phyloP scores from a whole-genome alignment of 2,113 vertebrate genomes.

The Daphoenositta chrysoptera region DNA sequence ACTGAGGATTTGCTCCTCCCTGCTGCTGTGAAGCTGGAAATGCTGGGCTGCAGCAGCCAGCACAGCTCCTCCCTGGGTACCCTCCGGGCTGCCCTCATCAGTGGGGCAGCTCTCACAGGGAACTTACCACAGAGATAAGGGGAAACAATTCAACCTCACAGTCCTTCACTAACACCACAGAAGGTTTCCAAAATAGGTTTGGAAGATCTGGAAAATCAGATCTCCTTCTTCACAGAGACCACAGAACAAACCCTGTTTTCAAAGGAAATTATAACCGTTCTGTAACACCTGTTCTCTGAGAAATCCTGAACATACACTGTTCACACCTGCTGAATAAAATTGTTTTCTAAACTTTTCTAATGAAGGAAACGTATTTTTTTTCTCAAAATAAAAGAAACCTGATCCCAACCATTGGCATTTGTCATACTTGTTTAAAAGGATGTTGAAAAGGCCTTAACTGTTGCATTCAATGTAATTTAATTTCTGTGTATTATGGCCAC shows the following conservation, averaged over 20 bases:
- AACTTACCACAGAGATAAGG: neutral
- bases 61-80: neutral
- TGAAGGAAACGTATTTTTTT: neutral
- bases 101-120: neutral
- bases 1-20: neutral
- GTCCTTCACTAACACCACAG: neutral
- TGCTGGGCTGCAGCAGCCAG: neutral
- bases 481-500: neutral
- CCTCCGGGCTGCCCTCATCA: neutral
- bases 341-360: neutral
- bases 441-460: neutral
- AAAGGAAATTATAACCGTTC: neutral
- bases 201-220: neutral
- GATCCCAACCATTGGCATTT: neutral
- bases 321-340: neutral
- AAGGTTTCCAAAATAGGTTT: neutral
- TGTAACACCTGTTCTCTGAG: neutral
- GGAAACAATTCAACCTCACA: neutral
- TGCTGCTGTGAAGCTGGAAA: neutral
- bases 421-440: neutral
- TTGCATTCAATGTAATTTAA: neutral
- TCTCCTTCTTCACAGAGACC: neutral
- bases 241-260: neutral
- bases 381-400: neutral
- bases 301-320: neutral